Evolutionary conservation across 92 coral and sea anemone genomes (phyloP).

Genomic region (Plumapathes pennacea): DNA sequence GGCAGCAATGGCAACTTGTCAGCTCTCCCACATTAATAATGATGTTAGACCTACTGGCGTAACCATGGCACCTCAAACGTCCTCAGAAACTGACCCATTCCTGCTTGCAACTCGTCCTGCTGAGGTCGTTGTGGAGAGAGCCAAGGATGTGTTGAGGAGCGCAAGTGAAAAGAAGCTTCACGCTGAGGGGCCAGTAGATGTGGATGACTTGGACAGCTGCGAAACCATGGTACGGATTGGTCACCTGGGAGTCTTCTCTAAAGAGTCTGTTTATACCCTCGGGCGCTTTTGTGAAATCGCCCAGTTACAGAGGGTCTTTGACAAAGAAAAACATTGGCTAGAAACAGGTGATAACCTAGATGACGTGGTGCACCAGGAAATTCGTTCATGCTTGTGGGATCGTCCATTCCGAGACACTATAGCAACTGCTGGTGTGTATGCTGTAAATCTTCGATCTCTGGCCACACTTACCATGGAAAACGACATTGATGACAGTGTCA

Average conservation of each 20-base stretch:
- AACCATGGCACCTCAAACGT: no score
- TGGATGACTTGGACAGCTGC: background rate
- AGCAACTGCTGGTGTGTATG: background rate
- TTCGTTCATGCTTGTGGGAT: background rate
- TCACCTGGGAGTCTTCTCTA: background rate
- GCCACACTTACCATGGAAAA: background rate
- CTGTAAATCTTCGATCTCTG: background rate
- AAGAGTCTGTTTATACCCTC: background rate
- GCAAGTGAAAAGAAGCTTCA: no score
- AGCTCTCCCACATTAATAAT: no score
- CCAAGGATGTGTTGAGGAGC: no score
- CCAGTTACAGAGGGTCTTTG: background rate
- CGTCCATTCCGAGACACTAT: background rate
- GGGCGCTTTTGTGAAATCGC: background rate
- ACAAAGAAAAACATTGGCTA: background rate
- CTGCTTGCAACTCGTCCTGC: no score
- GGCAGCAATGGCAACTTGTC: no score
- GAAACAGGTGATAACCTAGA: background rate
- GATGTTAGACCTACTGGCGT: no score
- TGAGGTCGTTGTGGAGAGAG: no score
- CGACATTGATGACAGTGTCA: conserved; percentile 3
- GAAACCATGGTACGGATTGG: background rate
- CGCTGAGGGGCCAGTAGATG: no score
- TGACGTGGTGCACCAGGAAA: background rate
- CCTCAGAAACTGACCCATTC: no score